Evolutionary conservation across 64 coral and sea anemone species (phyloP).

Genomic region (Dendronephthya gigantea): DNA sequence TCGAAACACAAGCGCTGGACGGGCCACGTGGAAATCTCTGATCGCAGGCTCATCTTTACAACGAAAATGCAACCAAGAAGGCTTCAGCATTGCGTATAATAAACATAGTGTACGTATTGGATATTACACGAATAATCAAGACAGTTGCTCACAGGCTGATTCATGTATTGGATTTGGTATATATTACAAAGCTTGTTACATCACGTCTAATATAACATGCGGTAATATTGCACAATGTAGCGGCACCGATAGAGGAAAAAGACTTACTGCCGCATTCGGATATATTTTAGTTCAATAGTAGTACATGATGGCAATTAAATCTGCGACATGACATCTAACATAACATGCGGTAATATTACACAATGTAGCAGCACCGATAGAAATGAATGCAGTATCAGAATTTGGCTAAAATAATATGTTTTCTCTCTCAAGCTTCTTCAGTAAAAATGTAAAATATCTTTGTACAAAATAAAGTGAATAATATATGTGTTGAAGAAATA

Average conservation of each 20-base stretch:
- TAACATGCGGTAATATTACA: background rate
- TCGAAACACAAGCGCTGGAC: background rate
- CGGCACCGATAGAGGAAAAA: background rate
- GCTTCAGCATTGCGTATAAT: background rate
- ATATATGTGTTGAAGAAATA: no score
- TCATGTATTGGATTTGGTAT: conserved; percentile 11
- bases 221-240: background rate
- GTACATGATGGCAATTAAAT: background rate
- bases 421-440: no score
- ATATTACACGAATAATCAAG: background rate
- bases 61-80: background rate
- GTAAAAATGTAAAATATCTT: no score
- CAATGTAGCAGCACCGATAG: background rate
- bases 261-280: background rate
- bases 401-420: no score
- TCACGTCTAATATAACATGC: background rate
- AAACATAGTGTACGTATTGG: background rate
- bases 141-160: background rate
- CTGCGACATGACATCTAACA: background rate
- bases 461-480: no score
- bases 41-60: conserved; percentile 13
- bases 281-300: background rate
- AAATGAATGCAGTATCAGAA: no score
- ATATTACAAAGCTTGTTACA: background rate
- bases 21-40: conserved; percentile 14